Evolutionary conservation across 2,888 invertebrate species (phyloP).

Genomic region (Caenorhabditis sinica): DNA sequence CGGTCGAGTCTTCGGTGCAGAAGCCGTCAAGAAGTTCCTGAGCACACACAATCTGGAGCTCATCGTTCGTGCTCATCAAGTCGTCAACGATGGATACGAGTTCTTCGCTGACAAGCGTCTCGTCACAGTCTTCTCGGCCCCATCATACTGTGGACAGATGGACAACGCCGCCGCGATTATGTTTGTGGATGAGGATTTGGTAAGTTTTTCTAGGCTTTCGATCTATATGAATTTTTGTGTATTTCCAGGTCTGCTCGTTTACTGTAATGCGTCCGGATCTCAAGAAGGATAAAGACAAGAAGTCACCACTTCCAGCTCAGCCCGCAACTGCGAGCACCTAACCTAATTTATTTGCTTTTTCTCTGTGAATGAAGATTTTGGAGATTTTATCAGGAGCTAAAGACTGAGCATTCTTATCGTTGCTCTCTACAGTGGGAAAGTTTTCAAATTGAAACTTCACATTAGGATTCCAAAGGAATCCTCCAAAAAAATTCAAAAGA

Average conservation of each 20-base stretch:
- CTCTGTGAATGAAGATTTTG: too few relatives aligned
- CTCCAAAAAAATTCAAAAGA: conserved; percentile 9
- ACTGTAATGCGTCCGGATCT: conserved; percentile 32
- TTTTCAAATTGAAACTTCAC: too few relatives aligned
- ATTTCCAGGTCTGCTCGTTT: conserved; percentile 33
- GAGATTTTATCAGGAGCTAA: conserved; percentile 87
- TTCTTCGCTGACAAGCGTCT: conserved; percentile 84
- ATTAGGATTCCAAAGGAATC: neutral
- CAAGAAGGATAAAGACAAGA: conserved; percentile 18
- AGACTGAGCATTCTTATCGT: too few relatives aligned
- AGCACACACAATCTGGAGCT: conserved; percentile 70
- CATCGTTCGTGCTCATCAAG: conserved; percentile 77
- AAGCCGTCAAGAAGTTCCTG: conserved; percentile 73
- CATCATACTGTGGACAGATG: conserved; percentile 72
- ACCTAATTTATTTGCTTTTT: too few relatives aligned
- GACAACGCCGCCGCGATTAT: conserved; percentile 78
- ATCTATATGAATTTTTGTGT: neutral
- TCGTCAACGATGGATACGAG: conserved; percentile 86
- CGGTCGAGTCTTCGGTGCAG: conserved; percentile 75
- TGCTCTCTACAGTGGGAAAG: too few relatives aligned
- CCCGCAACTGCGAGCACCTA: too few relatives aligned
- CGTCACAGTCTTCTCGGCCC: conserved; percentile 73
- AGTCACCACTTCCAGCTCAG: neutral
- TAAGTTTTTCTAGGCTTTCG: neutral
- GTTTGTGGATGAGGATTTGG: conserved; percentile 75